Base-by-base conservation (phyloP, 2,888 invertebrate genomes). In the Latheticus oryzae region DNA sequence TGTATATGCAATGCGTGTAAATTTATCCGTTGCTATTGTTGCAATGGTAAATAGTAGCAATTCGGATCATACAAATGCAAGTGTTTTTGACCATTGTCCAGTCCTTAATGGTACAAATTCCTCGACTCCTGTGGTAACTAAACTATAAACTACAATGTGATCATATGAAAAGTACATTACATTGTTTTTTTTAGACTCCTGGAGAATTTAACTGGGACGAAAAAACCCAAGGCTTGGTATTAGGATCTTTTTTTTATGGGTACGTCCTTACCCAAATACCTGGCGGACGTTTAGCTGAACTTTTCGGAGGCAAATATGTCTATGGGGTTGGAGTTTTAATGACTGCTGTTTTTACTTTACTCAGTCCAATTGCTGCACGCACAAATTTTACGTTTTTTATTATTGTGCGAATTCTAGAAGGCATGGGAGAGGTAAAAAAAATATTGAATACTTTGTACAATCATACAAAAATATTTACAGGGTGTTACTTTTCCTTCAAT, bases 401-500 rank as follows among this genome's bases (percentile, higher is more conserved):
- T 61, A 81, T 83, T 21, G 88, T 93, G 1, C 80, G 95, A 64
- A 84, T 91, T 3, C 76, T 93, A 3, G 91, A 93, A 76, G 95
- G 95, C 11, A 85, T 95, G 74, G 89, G 90, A 0, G 94, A 95
- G 81, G 86, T 86, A 70, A 66, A 68, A 4, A 26, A 26, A 26
- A n/a, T 19, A 17, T 21, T 8, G 23, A 17, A 32, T 21, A 9
- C n/a, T n/a, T n/a, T n/a, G n/a, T n/a, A n/a, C n/a, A n/a, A n/a
- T n/a, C n/a, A n/a, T n/a, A n/a, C n/a, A 15, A 28, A 50, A 35
- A 9, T 2, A 58, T 55, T 72, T 73, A 55, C 62, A 85, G 84
- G 93, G 93, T 19, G 93, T 95, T 2, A 93, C 93, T 3, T 95
- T 93, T 78, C 97, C 97, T 8, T 90, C 95, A 0, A 95, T 96